Evolutionary conservation across 2,797 vertebrate species (phyloP), one percentile per base, ranked within the genome.

Genomic region (Fistularia commersonii): DNA sequence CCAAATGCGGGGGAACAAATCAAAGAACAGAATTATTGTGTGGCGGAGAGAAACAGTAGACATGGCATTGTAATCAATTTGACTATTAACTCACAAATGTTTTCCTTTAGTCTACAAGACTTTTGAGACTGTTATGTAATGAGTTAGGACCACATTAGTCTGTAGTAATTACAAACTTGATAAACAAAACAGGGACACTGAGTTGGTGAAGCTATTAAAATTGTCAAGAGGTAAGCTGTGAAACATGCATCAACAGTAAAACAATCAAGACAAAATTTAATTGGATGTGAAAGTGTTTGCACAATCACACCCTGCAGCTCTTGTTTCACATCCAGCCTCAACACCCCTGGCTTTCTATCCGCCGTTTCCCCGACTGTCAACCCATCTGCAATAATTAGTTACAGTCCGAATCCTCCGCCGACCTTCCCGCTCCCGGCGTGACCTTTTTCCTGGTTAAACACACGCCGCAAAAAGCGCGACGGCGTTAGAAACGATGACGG

Each of bases 11-110:
- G 74, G 65, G 74, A 81, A 83, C 77, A 83, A 89, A 82, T 76
- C 64, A 83, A 88, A 81, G 79, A 67, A 82, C 81, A 76, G 70
- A 84, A 79, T 67, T 65, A 81, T 77, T 84, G 75, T 76, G 51
- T 73, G 82, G 69, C 74, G 64, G 46, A 72, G 74, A 81, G 61
- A 78, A 85, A 83, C 50, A 38, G 66, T 42, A 70, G 64, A 79
- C 66, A 69, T 77, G 58, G 68, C 69, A 63, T 47, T 68, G 72
- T 48, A 83, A 86, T 87, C 79, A 80, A 81, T 83, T 81, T 66
- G 61, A 75, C 79, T 76, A 80, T 87, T 83, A 84, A 83, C 69
- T 80, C 69, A 53, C 69, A 41, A 6, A 51, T 84, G 79, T 81
- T 84, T 79, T 68, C 58, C 63, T 66, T 62, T 47, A 50, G 52